A percentile compares a stretch with the other conserved stretches of the same genome.
Conservation (phyloP, 2,888 invertebrate species). For the Tridacna crocea region DNA sequence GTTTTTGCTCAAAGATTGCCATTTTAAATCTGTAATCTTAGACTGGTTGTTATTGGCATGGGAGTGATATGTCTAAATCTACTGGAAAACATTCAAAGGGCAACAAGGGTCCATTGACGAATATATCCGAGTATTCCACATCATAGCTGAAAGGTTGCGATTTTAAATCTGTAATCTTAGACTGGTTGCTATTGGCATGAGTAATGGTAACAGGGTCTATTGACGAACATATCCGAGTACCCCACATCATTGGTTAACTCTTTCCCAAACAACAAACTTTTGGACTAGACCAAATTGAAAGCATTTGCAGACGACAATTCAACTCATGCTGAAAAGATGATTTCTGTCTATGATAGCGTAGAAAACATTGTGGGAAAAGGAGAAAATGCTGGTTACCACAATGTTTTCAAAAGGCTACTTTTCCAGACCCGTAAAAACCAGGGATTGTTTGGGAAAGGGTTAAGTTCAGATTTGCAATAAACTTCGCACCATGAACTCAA, state of each 20-base stretch:
- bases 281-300: too few species aligned
- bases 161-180: too few species aligned
- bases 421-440: too few species aligned
- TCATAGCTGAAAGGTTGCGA: conserved; percentile 73
- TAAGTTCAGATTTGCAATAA: conserved; percentile 72
- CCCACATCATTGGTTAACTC: conserved; percentile 80
- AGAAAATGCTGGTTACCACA: too few species aligned
- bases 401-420: too few species aligned
- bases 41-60: conserved; percentile 68
- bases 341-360: too few species aligned
- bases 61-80: conserved; percentile 72
- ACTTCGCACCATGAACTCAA: conserved; percentile 76
- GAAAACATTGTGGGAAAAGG: too few species aligned
- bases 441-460: too few species aligned
- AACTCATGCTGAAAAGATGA: too few species aligned
- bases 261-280: too few species aligned
- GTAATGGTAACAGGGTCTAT: too few species aligned
- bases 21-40: conserved; percentile 50
- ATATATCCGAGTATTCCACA: conserved; percentile 79
- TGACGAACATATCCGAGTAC: conserved; percentile 80
- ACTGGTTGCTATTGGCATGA: conserved; percentile 75
- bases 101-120: conserved; percentile 77
- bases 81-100: conserved; percentile 77
- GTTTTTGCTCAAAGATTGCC: conserved; percentile 74
- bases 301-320: too few species aligned